A percentile compares a stretch with the other conserved stretches of the same genome.
Evolutionary conservation across 1,140 invertebrate species (phyloP).

Genomic region (Bombus confusus): DNA sequence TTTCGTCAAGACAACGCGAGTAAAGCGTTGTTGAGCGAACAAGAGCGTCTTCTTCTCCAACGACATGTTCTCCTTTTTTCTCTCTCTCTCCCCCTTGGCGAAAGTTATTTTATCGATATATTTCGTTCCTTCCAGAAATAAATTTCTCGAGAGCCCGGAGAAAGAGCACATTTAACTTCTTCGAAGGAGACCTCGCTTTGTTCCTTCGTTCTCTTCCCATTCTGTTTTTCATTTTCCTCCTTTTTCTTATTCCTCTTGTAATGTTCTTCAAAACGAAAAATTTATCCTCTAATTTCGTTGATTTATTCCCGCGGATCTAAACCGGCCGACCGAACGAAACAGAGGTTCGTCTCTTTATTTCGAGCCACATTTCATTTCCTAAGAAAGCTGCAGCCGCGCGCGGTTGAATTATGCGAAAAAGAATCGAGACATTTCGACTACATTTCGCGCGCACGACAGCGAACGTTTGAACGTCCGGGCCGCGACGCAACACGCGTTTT

Average conservation of each 20-base stretch:
- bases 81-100: background rate
- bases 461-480: too few relatives aligned
- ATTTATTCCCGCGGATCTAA: conserved; percentile 24
- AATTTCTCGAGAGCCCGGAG: conserved; percentile 27
- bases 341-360: conserved; percentile 24
- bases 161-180: conserved; percentile 24
- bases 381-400: background rate
- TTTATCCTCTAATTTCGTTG: conserved; percentile 39
- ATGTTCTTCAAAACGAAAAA: background rate
- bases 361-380: conserved; percentile 20
- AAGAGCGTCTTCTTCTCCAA: conserved; percentile 19
- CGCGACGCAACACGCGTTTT: background rate
- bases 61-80: background rate
- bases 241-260: background rate
- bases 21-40: background rate
- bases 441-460: background rate
- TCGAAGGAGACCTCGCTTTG: conserved; percentile 31
- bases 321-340: background rate
- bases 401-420: conserved; percentile 12
- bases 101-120: conserved; percentile 48
- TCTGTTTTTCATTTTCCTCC: background rate
- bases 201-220: background rate
- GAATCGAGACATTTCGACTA: background rate
- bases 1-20: background rate
- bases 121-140: conserved; percentile 46